Percentiles rank a stretch among this genome's conserved stretches.
These are phyloP conservation scores for Muscicapa comitata DNA, from an alignment of 2,797 vertebrate species.

Conservation along the genomic window DNA sequence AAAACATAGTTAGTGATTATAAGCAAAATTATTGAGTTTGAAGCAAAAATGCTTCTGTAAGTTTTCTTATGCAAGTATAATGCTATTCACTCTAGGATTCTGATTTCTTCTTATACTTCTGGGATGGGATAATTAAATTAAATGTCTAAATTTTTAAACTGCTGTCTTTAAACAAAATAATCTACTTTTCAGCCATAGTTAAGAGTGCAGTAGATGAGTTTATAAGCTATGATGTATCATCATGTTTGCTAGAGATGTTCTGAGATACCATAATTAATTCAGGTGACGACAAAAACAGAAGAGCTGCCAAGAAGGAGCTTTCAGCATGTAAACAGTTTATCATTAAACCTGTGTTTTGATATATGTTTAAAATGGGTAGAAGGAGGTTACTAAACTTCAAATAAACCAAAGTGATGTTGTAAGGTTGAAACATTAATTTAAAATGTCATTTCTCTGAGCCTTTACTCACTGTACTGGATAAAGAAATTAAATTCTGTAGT, in stretches of 20 bases:
- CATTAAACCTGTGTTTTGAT: slow-evolving; percentile 54
- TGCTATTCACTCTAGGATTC: slow-evolving; percentile 71
- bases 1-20: slow-evolving; percentile 84
- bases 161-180: slow-evolving; percentile 74
- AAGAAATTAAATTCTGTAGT: slow-evolving; percentile 5
- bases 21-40: slow-evolving; percentile 78
- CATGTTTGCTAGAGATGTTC: slow-evolving; percentile 48
- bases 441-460: not conserved
- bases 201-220: slow-evolving; percentile 64
- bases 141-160: slow-evolving; percentile 74
- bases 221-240: slow-evolving; percentile 66
- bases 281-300: slow-evolving; percentile 52
- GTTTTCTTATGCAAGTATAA: slow-evolving; percentile 71
- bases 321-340: slow-evolving; percentile 52
- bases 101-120: slow-evolving; percentile 72
- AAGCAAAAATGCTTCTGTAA: slow-evolving; percentile 68
- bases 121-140: slow-evolving; percentile 80
- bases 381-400: slow-evolving; percentile 37
- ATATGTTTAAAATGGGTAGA: slow-evolving; percentile 18
- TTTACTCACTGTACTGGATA: slow-evolving; percentile 27
- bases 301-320: slow-evolving; percentile 53
- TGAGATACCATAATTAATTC: slow-evolving; percentile 66
- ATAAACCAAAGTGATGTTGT: slow-evolving; percentile 36
- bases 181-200: slow-evolving; percentile 65
- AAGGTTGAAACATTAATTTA: not conserved